Base-by-base conservation (phyloP, 37 sponge, comb jelly and placozoan genomes). In the Beroe forskalii region DNA sequence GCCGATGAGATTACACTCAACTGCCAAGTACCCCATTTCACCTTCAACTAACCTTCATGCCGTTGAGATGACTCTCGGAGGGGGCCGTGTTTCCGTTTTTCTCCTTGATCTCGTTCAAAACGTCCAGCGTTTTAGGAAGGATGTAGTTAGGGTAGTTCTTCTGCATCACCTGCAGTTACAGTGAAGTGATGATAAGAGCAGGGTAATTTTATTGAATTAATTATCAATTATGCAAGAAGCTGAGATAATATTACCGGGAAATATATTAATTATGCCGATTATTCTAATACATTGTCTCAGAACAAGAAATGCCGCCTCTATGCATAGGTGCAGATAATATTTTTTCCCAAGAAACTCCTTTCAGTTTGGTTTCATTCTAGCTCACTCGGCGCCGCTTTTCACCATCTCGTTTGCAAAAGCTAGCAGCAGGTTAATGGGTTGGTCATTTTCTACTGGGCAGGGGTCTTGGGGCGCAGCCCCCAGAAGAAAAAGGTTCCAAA, bases 61-160 rank as follows among this genome's bases (percentile, higher is more conserved):
- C 75, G 35, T 72, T 72, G 8, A 72, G 75, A 36, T 72, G 75
- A 20, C 75, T 72, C 75, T 72, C 75, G 1, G 75, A 38, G 2
- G 75, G 75, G 12, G 75, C 75, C 28, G 75, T 37, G 22, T 72
- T 72, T 3, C 40, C 37, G 14, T 36, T 36, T 30, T 72, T 72
- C 37, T 33, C 75, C 75, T 37, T 72, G 2, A 72, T 23, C 40
- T 72, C 75, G 22, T 72, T 72, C 40, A 72, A 39, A 39, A 72
- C 32, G 35, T 72, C 75, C 30, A 72, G 30, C 37, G 75, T 72
- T 32, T 72, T 72, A 39, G 75, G 75, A 4, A 72, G 39, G 75
- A 72, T 72, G 40, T 72, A 37, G 39, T 72, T 72, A 20, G 75
- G 75, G 38, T 72, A 72, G 75, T 72, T 72, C 75, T 72, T 72